phyloP scores from a whole-genome alignment of 2,888 invertebrate genomes.

The Eutolmus rufibarbis region DNA sequence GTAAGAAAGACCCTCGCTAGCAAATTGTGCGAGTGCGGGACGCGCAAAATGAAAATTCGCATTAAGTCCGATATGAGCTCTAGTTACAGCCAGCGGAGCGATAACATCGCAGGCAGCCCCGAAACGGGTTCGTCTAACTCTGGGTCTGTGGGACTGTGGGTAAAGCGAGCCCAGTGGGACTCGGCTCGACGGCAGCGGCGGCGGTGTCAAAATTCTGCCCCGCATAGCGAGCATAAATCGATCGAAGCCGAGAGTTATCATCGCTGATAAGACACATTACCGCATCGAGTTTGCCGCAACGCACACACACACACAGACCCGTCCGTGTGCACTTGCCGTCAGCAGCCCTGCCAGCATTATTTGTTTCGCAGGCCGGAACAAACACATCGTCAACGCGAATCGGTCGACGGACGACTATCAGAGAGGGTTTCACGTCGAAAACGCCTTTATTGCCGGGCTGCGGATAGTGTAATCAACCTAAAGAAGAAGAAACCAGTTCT shows the following conservation, averaged over 20 bases:
- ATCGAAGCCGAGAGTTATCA: constrained; percentile 3
- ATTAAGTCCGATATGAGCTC: constrained; percentile 1
- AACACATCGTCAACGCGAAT: not conserved
- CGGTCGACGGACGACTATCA: not conserved
- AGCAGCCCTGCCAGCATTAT: not conserved
- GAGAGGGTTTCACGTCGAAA: constrained; percentile 1
- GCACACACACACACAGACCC: not conserved
- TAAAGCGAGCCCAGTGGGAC: not conserved
- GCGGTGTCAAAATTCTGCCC: not conserved
- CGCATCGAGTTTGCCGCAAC: not conserved
- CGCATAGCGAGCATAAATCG: not conserved
- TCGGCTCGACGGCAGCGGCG: not conserved
- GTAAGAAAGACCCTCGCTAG: not conserved
- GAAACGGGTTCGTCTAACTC: constrained; percentile 3
- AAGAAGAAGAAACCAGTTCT: constrained; percentile 18
- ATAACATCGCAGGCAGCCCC: not conserved
- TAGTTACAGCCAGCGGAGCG: not conserved
- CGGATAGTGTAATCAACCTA: not conserved
- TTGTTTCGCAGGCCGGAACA: not conserved
- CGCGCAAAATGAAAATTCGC: not conserved
- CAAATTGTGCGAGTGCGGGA: not conserved
- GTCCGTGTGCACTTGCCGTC: too few relatives aligned
- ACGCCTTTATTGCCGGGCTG: not conserved
- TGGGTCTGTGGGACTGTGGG: constrained; percentile 2
- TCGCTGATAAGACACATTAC: not conserved